Base-by-base conservation (phyloP, 37 sponge, comb jelly and placozoan genomes). In the Beroe forskalii region DNA sequence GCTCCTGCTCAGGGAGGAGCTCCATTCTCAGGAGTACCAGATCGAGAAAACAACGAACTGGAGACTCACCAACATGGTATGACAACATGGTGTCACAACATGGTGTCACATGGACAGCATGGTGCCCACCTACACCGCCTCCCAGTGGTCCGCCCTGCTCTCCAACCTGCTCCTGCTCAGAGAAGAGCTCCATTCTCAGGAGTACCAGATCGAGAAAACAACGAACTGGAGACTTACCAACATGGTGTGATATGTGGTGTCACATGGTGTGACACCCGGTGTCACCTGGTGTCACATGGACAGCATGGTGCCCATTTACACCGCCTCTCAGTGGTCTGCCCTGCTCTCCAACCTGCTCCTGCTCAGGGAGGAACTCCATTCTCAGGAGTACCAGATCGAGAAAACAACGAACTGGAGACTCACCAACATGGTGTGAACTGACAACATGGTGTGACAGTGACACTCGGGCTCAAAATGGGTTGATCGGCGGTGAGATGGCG, bases 181-280 rank as follows among this genome's bases (percentile, higher is more conserved):
- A 12, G 22, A 35, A 9, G 86, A 80, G n/a, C 12, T 80, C 3
- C n/a, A 80, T 22, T 80, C 86, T 27, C 48, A 37, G 19, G 38
- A 80, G 31, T 80, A 80, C 86, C 55, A 64, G 30, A 64, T 28
- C 4, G 24, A 64, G 25, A 80, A 37, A 27, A 80, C 55, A 2
- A 41, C 1, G 44, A 80, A 80, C 86, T 80, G 86, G 86, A 40
- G 86, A 44, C 43, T 32, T 24, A 80, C 86, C 3, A 80, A 38
- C 44, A 44, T 80, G 55, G 24, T 25, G 55, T 48, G 55, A 48
- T 12, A n/a, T n/a, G n/a, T n/a, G n/a, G n/a, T n/a, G n/a, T n/a
- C n/a, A n/a, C n/a, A n/a, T n/a, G n/a, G n/a, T n/a, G n/a, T n/a
- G n/a, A n/a, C n/a, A n/a, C n/a, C n/a, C n/a, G n/a, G n/a, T n/a